Conservation (phyloP, 2,797 vertebrate species). For the Chelidonichthys spinosus region DNA sequence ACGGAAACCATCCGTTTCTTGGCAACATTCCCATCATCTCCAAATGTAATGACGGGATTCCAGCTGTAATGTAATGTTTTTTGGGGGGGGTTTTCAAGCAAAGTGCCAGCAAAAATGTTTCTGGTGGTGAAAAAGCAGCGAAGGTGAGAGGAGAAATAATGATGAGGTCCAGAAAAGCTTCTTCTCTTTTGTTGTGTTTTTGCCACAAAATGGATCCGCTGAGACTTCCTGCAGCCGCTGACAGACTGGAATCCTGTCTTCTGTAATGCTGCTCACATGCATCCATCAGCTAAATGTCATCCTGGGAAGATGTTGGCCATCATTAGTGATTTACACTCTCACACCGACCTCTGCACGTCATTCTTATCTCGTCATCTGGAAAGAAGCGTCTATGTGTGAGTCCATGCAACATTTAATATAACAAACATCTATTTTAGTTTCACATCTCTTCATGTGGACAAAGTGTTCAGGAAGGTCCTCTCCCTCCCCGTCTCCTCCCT, state of each 20-base stretch:
- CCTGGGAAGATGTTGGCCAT: conserved; percentile 37
- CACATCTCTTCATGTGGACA: conserved; percentile 50
- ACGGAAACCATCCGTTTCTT: conserved; percentile 94
- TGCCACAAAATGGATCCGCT: background rate
- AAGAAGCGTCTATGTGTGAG: too few species aligned
- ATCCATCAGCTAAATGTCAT: conserved; percentile 28
- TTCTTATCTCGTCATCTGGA: too few species aligned
- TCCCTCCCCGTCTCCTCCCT: conserved; percentile 71
- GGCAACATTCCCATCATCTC: conserved; percentile 90
- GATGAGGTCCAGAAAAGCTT: conserved; percentile 24
- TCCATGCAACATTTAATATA: too few species aligned
- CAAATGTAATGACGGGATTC: conserved; percentile 89
- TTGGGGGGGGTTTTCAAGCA: background rate
- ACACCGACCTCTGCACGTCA: conserved; percentile 43
- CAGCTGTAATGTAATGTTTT: conserved; percentile 45
- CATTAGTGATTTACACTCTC: conserved; percentile 54
- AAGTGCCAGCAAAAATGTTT: conserved; percentile 9
- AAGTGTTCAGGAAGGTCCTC: conserved; percentile 44
- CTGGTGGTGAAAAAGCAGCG: background rate
- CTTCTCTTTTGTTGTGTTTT: background rate
- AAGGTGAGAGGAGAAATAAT: conserved; percentile 30
- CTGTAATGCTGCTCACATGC: background rate
- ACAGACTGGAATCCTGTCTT: conserved; percentile 8
- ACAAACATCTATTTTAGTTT: conserved; percentile 17
- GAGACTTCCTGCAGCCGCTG: background rate